Evolutionary conservation across 2,113 vertebrate genomes (phyloP).

Genomic region (Setophaga kirtlandii): DNA sequence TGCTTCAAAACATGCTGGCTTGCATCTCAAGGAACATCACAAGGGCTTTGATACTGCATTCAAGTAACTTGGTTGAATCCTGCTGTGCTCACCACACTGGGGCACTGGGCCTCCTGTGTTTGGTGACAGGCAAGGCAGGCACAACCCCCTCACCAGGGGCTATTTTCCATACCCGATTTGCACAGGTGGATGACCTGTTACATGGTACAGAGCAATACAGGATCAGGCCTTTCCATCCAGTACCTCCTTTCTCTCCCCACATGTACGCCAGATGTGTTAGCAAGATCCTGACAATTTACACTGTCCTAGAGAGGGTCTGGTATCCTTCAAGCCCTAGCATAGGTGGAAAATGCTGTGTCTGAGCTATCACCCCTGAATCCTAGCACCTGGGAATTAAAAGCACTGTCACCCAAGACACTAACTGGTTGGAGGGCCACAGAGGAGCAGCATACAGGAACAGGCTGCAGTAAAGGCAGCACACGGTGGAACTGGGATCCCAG

Average conservation of each 20-base stretch:
- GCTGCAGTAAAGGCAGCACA: neutral
- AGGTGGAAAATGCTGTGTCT: neutral
- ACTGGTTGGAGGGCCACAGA: neutral
- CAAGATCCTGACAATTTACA: neutral
- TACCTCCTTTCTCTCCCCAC: neutral
- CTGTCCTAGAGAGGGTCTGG: neutral
- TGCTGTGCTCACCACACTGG: neutral
- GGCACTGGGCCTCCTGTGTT: neutral
- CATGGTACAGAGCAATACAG: rapidly evolving
- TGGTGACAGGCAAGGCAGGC: neutral
- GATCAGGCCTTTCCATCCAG: neutral
- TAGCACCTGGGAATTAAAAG: neutral
- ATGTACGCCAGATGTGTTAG: neutral
- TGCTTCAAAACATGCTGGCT: conserved; percentile 51
- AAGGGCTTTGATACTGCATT: conserved; percentile 47
- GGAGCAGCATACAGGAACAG: neutral
- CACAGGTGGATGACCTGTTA: neutral
- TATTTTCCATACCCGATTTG: neutral
- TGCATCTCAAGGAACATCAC: conserved; percentile 42
- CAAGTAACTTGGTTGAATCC: neutral
- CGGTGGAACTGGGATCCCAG: neutral
- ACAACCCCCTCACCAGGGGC: neutral
- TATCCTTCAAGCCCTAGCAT: neutral
- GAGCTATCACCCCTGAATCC: neutral
- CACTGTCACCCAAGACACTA: neutral